These are phyloP conservation scores for Centroberyx gerrardi DNA, from an alignment of 2,797 vertebrate genomes.

Conservation along the genomic window DNA sequence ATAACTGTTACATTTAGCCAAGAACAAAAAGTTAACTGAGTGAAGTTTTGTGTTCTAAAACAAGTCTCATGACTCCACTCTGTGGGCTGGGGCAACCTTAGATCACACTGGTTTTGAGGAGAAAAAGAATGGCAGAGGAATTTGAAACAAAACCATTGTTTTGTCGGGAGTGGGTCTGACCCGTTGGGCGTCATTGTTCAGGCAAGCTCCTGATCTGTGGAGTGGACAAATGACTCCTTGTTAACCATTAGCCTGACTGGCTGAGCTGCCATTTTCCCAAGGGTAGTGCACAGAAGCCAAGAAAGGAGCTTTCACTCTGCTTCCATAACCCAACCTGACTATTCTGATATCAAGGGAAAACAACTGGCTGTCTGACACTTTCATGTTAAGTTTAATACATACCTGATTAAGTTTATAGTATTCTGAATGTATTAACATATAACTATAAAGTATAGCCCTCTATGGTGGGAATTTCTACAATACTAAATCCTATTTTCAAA, in stretches of 20 bases:
- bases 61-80: slow-evolving; percentile 81
- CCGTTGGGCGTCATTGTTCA: slow-evolving; percentile 81
- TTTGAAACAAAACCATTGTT: slow-evolving; percentile 85
- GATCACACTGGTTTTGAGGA: slow-evolving; percentile 73
- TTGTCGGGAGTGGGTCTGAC: slow-evolving; percentile 78
- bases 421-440: not conserved
- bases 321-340: not conserved
- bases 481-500: slow-evolving; percentile 6
- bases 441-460: too few relatives aligned
- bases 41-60: slow-evolving; percentile 42
- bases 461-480: not conserved
- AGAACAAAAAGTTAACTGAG: slow-evolving; percentile 57
- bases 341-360: not conserved
- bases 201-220: slow-evolving; percentile 84
- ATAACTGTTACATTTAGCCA: slow-evolving; percentile 52
- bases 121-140: slow-evolving; percentile 72
- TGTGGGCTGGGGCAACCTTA: slow-evolving; percentile 77
- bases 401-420: not conserved
- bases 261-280: slow-evolving; percentile 78
- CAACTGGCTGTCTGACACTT: not conserved
- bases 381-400: too few relatives aligned
- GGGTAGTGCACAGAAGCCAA: slow-evolving; percentile 54
- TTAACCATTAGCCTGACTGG: slow-evolving; percentile 84
- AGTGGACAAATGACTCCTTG: slow-evolving; percentile 84
- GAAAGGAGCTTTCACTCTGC: slow-evolving; percentile 43